Base-by-base conservation (phyloP, 2,113 vertebrate species). In the Falco punctatus region DNA sequence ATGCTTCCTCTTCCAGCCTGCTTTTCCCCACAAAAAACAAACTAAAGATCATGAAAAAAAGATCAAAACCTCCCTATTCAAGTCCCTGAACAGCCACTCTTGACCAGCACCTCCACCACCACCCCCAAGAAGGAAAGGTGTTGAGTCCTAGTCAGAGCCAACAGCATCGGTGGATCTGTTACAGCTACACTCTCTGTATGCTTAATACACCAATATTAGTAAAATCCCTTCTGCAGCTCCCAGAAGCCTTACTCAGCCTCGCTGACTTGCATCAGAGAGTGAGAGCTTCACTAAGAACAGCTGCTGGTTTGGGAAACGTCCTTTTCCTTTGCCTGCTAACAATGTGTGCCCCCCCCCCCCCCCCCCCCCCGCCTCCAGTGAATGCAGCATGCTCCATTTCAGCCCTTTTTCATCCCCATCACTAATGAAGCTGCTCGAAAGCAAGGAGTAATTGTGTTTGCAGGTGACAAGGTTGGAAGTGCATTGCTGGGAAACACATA, bases 381-480 rank as follows among this genome's bases (percentile, higher is more conserved):
- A 16, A 78, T 40, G 88, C 95, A 62, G 93, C 90, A 85, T 44
- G 86, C 92, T 95, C 81, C 88, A 64, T 73, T 91, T 92, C 94
- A 95, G 92, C 65, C 95, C 75, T 66, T n/a, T 86, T 69, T 75
- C 89, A 73, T 77, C 78, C 64, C 65, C 33, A 13, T 15, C 73
- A 62, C 81, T 97, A 94, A 96, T 59, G 75, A 94, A 94, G 96
- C 89, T 52, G 5, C 85, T 85, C 91, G 82, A 62, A 65, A 85
- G 92, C 90, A 51, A 96, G 90, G 16, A 94, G 92, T 85, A 96
- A 96, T 94, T 94, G 91, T 89, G 94, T 97, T 97, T 97, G 92
- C 95, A 97, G 95, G 97, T 97, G 97, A 96, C 85, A 87, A 92
- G 84, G 80, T 69, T 97, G 97, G 75, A 80, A 94, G 75, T 7